A percentile compares a stretch with the other conserved stretches of the same genome.
Evolutionary conservation across 2,888 invertebrate species (phyloP).

Genomic region (Ametastegia equiseti): DNA sequence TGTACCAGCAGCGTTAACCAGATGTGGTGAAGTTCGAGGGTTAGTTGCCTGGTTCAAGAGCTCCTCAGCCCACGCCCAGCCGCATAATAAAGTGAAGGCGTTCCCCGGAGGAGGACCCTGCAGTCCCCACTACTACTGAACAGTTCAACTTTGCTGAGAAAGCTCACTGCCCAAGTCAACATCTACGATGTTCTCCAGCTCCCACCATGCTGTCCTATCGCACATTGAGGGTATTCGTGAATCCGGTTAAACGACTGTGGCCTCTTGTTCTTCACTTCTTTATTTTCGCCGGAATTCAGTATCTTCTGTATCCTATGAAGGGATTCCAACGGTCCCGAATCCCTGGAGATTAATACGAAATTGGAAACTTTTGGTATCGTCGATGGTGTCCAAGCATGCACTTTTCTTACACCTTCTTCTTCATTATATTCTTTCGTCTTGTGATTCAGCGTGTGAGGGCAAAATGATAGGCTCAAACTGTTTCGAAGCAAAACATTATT

Average conservation of each 20-base stretch:
- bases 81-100: constrained; percentile 62
- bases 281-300: background rate
- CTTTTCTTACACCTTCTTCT: too few relatives aligned
- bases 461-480: too few relatives aligned
- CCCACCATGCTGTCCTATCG: background rate
- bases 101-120: constrained; percentile 62
- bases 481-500: too few relatives aligned
- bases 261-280: background rate
- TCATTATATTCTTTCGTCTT: too few relatives aligned
- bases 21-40: background rate
- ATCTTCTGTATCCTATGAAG: too few relatives aligned
- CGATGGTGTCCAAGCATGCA: too few relatives aligned
- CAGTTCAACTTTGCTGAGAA: background rate
- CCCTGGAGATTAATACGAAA: too few relatives aligned
- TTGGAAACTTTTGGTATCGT: too few relatives aligned
- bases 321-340: too few relatives aligned
- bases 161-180: background rate
- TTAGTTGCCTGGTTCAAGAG: constrained; percentile 13
- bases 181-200: background rate
- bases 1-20: too few relatives aligned
- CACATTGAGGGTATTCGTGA: background rate
- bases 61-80: constrained; percentile 43
- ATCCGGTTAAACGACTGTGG: background rate
- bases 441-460: too few relatives aligned
- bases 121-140: constrained; percentile 58